Conservation (phyloP, 2,113 vertebrate genomes). For the Oreochromis spilurus region DNA sequence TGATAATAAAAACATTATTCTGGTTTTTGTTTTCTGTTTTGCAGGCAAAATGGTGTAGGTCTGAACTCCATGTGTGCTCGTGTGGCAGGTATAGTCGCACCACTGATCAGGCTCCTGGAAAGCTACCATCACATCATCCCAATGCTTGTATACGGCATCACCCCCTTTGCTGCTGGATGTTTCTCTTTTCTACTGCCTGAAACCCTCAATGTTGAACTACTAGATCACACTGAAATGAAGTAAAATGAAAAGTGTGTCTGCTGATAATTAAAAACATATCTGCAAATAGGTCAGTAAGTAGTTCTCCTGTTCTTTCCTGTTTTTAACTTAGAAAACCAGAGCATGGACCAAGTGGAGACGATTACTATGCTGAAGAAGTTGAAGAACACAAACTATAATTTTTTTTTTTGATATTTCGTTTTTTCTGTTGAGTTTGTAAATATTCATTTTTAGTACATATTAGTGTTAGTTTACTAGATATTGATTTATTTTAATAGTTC, state of each 20-base stretch:
- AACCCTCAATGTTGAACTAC: constrained; percentile 67
- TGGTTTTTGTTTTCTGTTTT: no score
- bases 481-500: no score
- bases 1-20: no score
- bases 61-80: neutral
- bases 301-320: no score
- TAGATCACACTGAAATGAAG: constrained; percentile 57
- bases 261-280: no score
- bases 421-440: no score
- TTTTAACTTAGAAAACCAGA: no score
- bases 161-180: constrained; percentile 52
- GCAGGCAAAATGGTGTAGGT: constrained; percentile 80
- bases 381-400: neutral
- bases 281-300: no score
- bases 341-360: no score
- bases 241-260: constrained; percentile 2
- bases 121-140: constrained; percentile 70
- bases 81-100: constrained; percentile 73
- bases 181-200: constrained; percentile 79
- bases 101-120: constrained; percentile 73
- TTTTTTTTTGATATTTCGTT: no score
- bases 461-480: no score
- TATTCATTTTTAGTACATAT: no score
- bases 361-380: neutral
- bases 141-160: constrained; percentile 73